A percentile compares a stretch with the other conserved stretches of the same genome.
Evolutionary conservation across 2,113 vertebrate genomes (phyloP).

Genomic region (Mobula hypostoma): DNA sequence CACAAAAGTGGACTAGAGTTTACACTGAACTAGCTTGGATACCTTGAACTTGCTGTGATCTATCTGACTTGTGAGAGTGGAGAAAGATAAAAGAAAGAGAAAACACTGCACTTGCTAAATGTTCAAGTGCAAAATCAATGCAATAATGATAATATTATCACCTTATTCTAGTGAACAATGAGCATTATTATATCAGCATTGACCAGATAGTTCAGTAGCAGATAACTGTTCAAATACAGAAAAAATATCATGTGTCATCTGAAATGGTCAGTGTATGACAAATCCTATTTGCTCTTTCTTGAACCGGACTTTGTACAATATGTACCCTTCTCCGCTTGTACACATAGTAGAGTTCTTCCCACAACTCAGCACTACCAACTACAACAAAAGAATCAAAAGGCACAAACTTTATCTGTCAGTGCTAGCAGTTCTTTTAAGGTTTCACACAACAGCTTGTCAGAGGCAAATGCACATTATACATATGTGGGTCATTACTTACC

Average conservation of each 20-base stretch:
- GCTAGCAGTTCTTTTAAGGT: background rate
- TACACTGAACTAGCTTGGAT: background rate
- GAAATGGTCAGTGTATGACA: background rate
- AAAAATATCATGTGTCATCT: background rate
- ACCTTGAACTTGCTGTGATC: background rate
- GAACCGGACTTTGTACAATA: slow-evolving; percentile 23
- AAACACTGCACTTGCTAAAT: background rate
- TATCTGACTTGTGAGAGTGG: background rate
- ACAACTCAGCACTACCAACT: background rate
- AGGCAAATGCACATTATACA: background rate
- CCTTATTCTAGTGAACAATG: background rate
- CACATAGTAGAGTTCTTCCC: background rate
- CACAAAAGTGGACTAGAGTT: too few species aligned
- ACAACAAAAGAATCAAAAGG: background rate
- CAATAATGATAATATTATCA: background rate
- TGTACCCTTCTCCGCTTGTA: background rate
- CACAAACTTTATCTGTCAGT: slow-evolving; percentile 6
- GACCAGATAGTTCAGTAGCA: background rate
- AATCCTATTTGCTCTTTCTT: background rate
- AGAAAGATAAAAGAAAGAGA: background rate
- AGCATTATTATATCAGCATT: background rate
- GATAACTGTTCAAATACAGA: background rate
- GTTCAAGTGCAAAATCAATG: background rate
- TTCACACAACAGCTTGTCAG: background rate
- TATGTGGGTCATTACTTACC: background rate